Percentiles rank a stretch among this genome's conserved stretches.
Evolutionary conservation across 2,888 invertebrate species (phyloP).

Genomic region (Hedychridium roseum): DNA sequence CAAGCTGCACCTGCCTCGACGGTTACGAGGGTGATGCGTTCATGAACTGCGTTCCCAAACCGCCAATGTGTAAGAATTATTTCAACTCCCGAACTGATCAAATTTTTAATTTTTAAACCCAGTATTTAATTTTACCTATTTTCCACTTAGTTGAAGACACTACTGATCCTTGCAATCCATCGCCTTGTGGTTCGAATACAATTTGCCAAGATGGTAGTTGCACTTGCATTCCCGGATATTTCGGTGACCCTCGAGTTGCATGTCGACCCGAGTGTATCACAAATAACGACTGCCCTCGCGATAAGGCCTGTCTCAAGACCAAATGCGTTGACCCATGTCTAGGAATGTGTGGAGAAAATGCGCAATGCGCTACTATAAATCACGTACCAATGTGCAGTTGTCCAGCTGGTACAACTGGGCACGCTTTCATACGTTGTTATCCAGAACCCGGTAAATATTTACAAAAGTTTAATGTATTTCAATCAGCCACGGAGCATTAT

Average conservation of each 20-base stretch:
- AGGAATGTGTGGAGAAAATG: conserved; percentile 66
- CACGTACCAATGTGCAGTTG: no score
- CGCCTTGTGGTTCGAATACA: conserved; percentile 68
- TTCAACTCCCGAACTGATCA: not conserved
- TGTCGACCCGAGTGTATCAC: conserved; percentile 69
- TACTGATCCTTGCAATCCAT: conserved; percentile 71
- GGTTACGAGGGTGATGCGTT: conserved; percentile 73
- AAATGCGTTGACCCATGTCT: conserved; percentile 70
- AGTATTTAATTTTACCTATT: not conserved
- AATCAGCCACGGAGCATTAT: not conserved
- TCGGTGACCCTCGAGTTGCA: conserved; percentile 70
- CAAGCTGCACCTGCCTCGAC: conserved; percentile 70
- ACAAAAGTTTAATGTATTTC: conserved; percentile 57
- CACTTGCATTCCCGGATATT: conserved; percentile 65
- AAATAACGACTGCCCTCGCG: conserved; percentile 68
- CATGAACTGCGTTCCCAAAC: conserved; percentile 49
- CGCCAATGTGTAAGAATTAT: conserved; percentile 39
- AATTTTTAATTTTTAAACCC: not conserved
- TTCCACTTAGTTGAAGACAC: conserved; percentile 1
- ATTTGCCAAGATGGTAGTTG: conserved; percentile 67
- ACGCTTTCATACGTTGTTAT: conserved; percentile 73
- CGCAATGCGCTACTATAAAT: no score
- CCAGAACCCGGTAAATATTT: conserved; percentile 63
- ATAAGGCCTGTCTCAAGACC: conserved; percentile 67
- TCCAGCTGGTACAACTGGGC: no score